Percentiles rank a stretch among this genome's conserved stretches.
Evolutionary conservation across 2,113 vertebrate genomes (phyloP).

Genomic region (Poeciliopsis turrubarensis): DNA sequence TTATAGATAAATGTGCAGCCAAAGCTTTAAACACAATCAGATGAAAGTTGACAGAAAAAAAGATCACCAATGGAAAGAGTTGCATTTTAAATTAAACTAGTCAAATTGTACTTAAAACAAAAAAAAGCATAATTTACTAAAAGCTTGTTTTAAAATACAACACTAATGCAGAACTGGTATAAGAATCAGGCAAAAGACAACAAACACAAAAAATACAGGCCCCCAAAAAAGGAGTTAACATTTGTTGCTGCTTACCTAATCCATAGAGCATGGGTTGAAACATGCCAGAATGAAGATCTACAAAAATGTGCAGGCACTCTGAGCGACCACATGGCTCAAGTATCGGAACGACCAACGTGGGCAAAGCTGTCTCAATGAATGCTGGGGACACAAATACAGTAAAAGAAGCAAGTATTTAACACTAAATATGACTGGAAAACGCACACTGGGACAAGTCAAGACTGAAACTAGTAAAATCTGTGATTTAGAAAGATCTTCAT

Average conservation of each 20-base stretch:
- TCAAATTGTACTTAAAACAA: background rate
- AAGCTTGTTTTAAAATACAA: background rate
- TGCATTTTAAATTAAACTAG: background rate
- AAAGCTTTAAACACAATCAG: background rate
- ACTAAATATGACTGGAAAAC: background rate
- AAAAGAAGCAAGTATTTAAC: no score
- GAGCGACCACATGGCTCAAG: constrained; percentile 95
- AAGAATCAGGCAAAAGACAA: no score
- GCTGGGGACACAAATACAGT: constrained; percentile 76
- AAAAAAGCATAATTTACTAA: background rate
- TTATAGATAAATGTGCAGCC: background rate
- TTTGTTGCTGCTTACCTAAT: constrained; percentile 83
- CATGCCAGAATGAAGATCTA: constrained; percentile 98
- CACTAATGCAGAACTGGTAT: background rate
- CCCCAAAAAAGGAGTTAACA: background rate
- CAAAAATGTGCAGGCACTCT: constrained; percentile 97
- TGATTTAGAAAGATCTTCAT: background rate
- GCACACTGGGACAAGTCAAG: background rate
- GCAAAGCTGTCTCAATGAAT: constrained; percentile 94
- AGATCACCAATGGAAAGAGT: background rate
- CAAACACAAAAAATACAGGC: background rate
- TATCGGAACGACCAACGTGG: constrained; percentile 94
- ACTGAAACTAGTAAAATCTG: background rate
- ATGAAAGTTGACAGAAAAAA: background rate
- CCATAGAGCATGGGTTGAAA: constrained; percentile 98